Percentiles rank a stretch among this genome's conserved stretches.
Conservation (phyloP, 2,797 vertebrate species). For the Sebastes miniatus region DNA sequence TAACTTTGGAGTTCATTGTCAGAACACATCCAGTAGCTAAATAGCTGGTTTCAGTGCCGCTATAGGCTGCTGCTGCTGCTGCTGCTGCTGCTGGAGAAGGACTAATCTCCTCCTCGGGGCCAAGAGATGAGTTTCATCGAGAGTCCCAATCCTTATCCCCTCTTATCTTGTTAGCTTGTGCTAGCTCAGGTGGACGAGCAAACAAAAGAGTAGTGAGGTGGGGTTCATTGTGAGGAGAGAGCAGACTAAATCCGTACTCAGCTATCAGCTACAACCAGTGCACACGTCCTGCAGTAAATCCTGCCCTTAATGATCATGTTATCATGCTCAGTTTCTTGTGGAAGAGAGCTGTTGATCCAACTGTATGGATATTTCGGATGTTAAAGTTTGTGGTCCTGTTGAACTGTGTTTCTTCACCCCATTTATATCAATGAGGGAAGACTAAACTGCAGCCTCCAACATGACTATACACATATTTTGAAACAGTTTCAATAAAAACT, state of each 20-base stretch:
- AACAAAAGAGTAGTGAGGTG: neutral
- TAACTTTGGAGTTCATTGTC: neutral
- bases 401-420: neutral
- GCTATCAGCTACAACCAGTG: neutral
- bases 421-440: neutral
- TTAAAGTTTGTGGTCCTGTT: neutral
- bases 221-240: neutral
- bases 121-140: constrained; percentile 38
- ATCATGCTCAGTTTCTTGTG: neutral
- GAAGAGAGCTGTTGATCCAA: neutral
- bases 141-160: constrained; percentile 60
- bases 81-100: neutral
- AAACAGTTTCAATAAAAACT: neutral
- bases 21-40: neutral
- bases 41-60: constrained; percentile 3
- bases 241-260: neutral
- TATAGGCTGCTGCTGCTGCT: neutral
- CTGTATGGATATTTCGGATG: too few species aligned
- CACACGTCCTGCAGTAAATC: neutral
- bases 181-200: constrained; percentile 38
- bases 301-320: neutral
- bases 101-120: constrained; percentile 31
- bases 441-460: neutral
- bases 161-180: constrained; percentile 68
- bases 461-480: neutral